A percentile compares a stretch with the other conserved stretches of the same genome.
phyloP scores from a whole-genome alignment of 1,140 invertebrate genomes.

The Macrocentrus cingulum region DNA sequence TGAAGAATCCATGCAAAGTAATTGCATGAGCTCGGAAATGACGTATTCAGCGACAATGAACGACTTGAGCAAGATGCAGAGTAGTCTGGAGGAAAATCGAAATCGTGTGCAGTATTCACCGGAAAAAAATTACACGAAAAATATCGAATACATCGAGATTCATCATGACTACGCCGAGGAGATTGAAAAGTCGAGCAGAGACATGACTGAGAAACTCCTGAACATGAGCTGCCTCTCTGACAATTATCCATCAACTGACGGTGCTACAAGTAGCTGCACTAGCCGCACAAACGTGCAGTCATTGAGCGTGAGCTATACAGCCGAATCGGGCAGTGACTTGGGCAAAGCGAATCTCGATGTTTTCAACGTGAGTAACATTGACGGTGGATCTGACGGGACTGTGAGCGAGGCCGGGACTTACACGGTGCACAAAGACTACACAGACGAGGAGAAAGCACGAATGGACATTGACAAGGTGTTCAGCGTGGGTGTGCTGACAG shows the following conservation, averaged over 20 bases:
- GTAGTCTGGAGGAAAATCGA: conserved; percentile 32
- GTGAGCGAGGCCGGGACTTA: conserved; percentile 85
- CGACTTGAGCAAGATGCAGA: conserved; percentile 38
- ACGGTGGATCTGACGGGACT: conserved; percentile 60
- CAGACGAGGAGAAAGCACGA: conserved; percentile 81
- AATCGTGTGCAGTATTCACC: conserved; percentile 33
- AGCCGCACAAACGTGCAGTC: conserved; percentile 23
- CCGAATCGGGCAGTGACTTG: conserved; percentile 29
- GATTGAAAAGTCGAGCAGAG: conserved; percentile 18
- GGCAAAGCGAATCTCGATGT: conserved; percentile 38
- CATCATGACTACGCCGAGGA: conserved; percentile 32
- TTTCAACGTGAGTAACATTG: conserved; percentile 42
- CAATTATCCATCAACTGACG: conserved; percentile 27
- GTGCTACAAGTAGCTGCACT: conserved; percentile 6
- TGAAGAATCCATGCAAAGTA: conserved; percentile 26
- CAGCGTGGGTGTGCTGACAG: conserved; percentile 60
- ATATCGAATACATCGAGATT: conserved; percentile 37
- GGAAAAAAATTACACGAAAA: conserved; percentile 45
- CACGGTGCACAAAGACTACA: conserved; percentile 82
- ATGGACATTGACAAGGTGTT: conserved; percentile 84
- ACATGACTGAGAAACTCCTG: conserved; percentile 36
- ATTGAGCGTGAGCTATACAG: conserved; percentile 32
- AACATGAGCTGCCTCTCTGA: conserved; percentile 35
- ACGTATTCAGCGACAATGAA: conserved; percentile 43
- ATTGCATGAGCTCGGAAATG: conserved; percentile 29